Conservation (phyloP, 2,888 invertebrate species). For the Eilema depressum region DNA sequence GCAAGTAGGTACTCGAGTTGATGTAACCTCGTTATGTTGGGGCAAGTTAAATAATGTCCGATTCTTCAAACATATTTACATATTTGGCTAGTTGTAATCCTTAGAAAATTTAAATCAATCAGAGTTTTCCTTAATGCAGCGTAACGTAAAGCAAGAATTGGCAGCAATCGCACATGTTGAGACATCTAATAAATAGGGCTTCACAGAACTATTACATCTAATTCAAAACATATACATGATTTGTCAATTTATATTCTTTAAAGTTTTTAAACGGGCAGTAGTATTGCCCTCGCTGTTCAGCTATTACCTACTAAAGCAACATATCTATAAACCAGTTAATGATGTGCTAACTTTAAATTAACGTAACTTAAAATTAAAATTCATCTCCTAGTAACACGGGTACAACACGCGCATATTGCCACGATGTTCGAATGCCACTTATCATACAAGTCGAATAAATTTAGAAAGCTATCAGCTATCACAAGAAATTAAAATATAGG, state of each 20-base stretch:
- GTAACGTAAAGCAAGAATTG: constrained; percentile 2
- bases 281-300: constrained; percentile 37
- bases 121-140: constrained; percentile 43
- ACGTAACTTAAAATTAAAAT: constrained; percentile 53
- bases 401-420: constrained; percentile 60
- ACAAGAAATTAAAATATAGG: constrained; percentile 58
- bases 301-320: constrained; percentile 58
- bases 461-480: constrained; percentile 66
- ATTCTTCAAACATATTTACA: constrained; percentile 64
- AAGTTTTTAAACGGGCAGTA: constrained; percentile 32
- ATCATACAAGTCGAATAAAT: constrained; percentile 67
- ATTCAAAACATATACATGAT: background rate
- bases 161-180: background rate
- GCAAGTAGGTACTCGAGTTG: constrained; percentile 76
- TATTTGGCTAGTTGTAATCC: constrained; percentile 49
- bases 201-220: background rate
- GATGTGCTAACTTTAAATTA: constrained; percentile 67
- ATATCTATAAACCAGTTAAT: constrained; percentile 71
- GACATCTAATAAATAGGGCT: background rate
- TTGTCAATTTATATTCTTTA: constrained; percentile 15
- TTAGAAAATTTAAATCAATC: constrained; percentile 46
- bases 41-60: constrained; percentile 71
- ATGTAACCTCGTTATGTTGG: constrained; percentile 78
- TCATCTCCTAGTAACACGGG: constrained; percentile 53
- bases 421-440: constrained; percentile 61